Base-by-base conservation (phyloP, 2,113 vertebrate genomes). In the Galeopterus variegatus region DNA sequence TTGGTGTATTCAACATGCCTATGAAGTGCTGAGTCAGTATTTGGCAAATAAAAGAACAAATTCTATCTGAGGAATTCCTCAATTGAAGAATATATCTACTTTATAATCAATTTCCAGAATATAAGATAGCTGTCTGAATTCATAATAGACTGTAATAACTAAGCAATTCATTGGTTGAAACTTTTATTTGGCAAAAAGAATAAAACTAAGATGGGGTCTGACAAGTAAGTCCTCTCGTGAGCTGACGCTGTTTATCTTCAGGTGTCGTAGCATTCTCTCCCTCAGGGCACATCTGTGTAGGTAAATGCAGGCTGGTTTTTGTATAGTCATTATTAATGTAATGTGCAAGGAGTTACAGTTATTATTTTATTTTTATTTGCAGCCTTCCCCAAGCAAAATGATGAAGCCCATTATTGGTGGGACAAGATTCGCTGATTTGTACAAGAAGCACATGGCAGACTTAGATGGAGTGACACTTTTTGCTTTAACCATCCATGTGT, bases 401-500 rank as follows among this genome's bases (percentile, higher is more conserved):
- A 79, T 41, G 28, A 90, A 93, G 26, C 6, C 3, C 17, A 1
- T 69, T 41, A 58, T 92, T 31, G 64, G 70, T 1, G 36, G 50
- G 70, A 82, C 23, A 82, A 82, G 54, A 91, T 17, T 90, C 26
- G 67, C n/a, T 90, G 96, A 58, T 62, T 90, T 88, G 85, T 94
- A 69, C 13, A 84, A 48, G 26, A 81, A 70, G 45, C 48, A 41
- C n/a, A 81, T 26, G 18, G 31, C 2, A 80, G 79, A 52, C 58
- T 82, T 81, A 88, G 41, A 64, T 69, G 28, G 45, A 41, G 13
- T 64, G 81, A 65, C 94, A 62, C 48, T 23, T 86, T 93, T 81
- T 79, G 31, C 58, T 94, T 84, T 92, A 95, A 65, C 48, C 23
- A 81, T 60, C 7, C 36, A 41, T 28, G 19, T 91, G 33, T 76